Evolutionary conservation across 1,140 invertebrate species (phyloP).

Genomic region (Drosophila sproati): DNA sequence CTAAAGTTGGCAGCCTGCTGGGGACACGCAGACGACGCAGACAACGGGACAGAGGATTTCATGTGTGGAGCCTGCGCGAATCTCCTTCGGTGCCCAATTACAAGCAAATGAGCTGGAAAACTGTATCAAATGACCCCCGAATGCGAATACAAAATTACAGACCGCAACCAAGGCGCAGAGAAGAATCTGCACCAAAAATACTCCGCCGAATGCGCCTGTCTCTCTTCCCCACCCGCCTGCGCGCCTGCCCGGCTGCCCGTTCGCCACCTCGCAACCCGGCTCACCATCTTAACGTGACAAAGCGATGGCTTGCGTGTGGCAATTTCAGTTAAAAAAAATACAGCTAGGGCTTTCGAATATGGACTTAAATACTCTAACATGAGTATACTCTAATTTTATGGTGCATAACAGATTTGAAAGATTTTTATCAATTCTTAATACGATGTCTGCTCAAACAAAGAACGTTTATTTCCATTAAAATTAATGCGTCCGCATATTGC

Average conservation of each 20-base stretch:
- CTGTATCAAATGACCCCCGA: slow-evolving; percentile 81
- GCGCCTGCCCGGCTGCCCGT: neutral
- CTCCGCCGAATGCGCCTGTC: slow-evolving; percentile 29
- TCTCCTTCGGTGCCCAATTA: slow-evolving; percentile 75
- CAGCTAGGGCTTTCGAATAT: slow-evolving; percentile 1
- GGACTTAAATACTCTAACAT: slow-evolving; percentile 41
- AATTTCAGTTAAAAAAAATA: slow-evolving; percentile 74
- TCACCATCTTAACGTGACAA: slow-evolving; percentile 72
- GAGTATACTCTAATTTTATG: neutral
- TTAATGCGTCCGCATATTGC: neutral
- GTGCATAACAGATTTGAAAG: neutral
- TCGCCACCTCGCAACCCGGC: neutral
- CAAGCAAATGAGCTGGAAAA: slow-evolving; percentile 84
- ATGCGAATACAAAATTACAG: slow-evolving; percentile 81
- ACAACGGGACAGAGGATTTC: slow-evolving; percentile 40
- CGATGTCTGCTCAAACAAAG: too few relatives aligned
- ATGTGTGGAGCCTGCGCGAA: slow-evolving; percentile 61
- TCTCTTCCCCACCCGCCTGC: neutral
- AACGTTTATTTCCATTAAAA: too few relatives aligned
- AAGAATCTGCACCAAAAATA: slow-evolving; percentile 57
- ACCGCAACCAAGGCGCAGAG: slow-evolving; percentile 34
- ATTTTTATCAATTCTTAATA: too few relatives aligned
- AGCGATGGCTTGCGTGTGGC: slow-evolving; percentile 82
- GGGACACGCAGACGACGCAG: slow-evolving; percentile 3
- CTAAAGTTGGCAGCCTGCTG: slow-evolving; percentile 40